Conservation (phyloP, 64 coral and sea anemone species). For the Orbicella faveolata region DNA sequence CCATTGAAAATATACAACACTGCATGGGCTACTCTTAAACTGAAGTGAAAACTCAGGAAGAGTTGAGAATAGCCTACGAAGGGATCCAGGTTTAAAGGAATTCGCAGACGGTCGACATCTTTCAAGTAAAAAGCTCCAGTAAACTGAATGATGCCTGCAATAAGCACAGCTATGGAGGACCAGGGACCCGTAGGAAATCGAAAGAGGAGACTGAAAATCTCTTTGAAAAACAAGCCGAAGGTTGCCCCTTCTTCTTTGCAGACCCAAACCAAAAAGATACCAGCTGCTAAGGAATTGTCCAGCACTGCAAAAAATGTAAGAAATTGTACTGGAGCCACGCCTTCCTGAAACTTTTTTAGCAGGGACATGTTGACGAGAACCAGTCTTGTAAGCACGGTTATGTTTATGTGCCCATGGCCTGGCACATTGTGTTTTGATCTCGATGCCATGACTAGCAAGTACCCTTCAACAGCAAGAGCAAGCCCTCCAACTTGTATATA, state of each 20-base stretch:
- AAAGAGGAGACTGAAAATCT: neutral
- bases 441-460: slow-evolving; percentile 7
- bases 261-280: slow-evolving; percentile 6
- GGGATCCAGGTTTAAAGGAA: slow-evolving; percentile 4
- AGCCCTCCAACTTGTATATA: slow-evolving; percentile 18
- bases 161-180: neutral
- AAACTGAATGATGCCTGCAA: slow-evolving; percentile 1
- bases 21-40: neutral
- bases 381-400: slow-evolving; percentile 1
- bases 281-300: slow-evolving; percentile 1
- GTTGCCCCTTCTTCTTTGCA: neutral
- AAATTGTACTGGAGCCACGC: neutral
- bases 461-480: neutral
- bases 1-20: slow-evolving; percentile 13
- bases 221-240: slow-evolving; percentile 7
- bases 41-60: slow-evolving; percentile 20
- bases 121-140: neutral
- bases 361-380: neutral
- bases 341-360: neutral
- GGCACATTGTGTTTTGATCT: neutral
- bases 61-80: neutral
- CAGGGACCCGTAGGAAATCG: neutral
- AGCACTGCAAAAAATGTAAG: neutral
- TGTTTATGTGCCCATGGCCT: slow-evolving; percentile 18
- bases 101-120: neutral